These are phyloP conservation scores for Scylla paramamosain DNA, from an alignment of 1,140 invertebrate species.

Conservation along the genomic window DNA sequence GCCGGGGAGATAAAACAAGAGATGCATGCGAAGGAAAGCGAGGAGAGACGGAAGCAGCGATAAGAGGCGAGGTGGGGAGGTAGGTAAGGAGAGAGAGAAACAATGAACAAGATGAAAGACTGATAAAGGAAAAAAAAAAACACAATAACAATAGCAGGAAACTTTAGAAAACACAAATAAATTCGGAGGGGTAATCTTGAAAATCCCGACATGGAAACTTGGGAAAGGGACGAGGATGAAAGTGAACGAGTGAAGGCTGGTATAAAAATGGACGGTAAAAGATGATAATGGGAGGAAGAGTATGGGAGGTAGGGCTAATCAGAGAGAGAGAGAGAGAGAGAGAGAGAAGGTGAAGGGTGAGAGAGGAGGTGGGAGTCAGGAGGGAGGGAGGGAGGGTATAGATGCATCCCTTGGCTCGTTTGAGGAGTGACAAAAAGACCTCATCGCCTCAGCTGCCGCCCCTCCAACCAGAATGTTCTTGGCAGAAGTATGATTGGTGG, in stretches of 20 bases:
- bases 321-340: constrained; percentile 13
- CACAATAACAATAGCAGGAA: too few relatives aligned
- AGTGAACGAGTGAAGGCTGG: too few relatives aligned
- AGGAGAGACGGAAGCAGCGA: neutral
- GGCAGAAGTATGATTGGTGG: too few relatives aligned
- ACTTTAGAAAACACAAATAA: neutral
- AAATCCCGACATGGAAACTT: too few relatives aligned
- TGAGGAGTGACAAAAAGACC: too few relatives aligned
- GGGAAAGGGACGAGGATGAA: too few relatives aligned
- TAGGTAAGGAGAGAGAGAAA: neutral
- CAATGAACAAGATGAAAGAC: neutral
- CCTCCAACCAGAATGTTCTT: too few relatives aligned
- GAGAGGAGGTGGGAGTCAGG: neutral
- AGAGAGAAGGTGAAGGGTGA: neutral
- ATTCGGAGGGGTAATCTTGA: too few relatives aligned
- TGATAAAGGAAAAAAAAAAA: neutral
- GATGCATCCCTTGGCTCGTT: too few relatives aligned
- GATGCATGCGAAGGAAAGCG: constrained; percentile 1
- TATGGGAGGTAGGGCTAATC: neutral
- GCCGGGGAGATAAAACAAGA: neutral
- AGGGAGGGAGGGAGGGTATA: neutral
- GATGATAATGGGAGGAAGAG: constrained; percentile 12
- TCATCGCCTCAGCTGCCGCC: too few relatives aligned
- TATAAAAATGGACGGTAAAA: too few relatives aligned
- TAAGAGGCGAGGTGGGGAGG: neutral